phyloP scores from a whole-genome alignment of 1,140 invertebrate genomes.

The Aphis gossypii region DNA sequence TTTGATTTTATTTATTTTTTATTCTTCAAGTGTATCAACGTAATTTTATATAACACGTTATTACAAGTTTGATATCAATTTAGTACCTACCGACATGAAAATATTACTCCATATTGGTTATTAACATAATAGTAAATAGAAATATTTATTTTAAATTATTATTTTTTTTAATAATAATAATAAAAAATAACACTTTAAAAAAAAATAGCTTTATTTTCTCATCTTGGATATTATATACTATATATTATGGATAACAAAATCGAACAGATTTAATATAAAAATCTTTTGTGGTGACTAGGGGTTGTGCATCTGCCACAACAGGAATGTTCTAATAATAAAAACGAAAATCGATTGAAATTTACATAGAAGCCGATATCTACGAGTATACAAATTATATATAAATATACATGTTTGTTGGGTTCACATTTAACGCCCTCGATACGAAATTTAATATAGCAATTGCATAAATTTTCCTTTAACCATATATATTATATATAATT shows the following conservation, averaged over 20 bases:
- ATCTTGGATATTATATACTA: background rate
- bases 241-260: background rate
- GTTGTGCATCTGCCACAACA: background rate
- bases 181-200: background rate
- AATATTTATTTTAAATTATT: background rate
- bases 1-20: background rate
- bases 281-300: background rate
- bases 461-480: background rate
- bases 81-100: background rate
- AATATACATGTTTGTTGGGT: background rate
- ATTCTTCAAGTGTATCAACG: background rate
- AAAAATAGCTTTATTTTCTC: background rate
- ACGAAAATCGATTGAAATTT: background rate
- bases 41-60: background rate
- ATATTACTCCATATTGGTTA: background rate
- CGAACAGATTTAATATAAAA: background rate
- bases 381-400: background rate
- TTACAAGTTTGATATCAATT: background rate
- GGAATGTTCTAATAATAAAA: background rate
- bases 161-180: background rate
- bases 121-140: background rate
- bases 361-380: background rate
- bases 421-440: background rate
- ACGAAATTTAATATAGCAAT: background rate
- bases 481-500: background rate